Evolutionary conservation across 2,888 invertebrate species (phyloP), one percentile per base, ranked within the genome.

Genomic region (Bibio marci): DNA sequence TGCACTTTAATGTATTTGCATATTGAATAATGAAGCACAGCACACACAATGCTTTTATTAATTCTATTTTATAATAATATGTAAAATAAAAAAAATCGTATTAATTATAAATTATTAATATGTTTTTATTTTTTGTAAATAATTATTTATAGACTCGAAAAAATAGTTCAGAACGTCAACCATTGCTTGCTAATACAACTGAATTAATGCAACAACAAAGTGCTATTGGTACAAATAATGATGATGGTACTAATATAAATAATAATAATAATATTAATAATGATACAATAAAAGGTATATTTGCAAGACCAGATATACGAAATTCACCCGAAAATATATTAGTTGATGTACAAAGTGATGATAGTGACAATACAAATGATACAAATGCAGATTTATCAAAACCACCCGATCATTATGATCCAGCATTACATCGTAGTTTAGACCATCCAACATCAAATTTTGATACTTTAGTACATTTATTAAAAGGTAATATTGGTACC

Each of bases 391-490:
- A 22, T 28, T 28, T 5, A n/a, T 35, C 53, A 41, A 4, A 8
- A 8, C 22, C 22, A 22, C 8, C 49, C n/a, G 53, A 50, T 26
- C 51, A 52, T 44, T 66, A 65, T 46, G 66, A 78, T 55, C 80
- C 80, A 32, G 65, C 75, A 11, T 62, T 71, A 14, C 76, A 80
- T 54, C 66, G 82, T 49, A 67, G 71, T 41, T 58, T 82, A 48
- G 80, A 80, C 51, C 76, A 82, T 59, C 82, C 83, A 1, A 82
- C 83, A 4, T 80, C 82, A 46, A 87, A 81, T 62, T 67, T 76
- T 49, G 80, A 81, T 52, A 81, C 82, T 2, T 66, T 80, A 57
- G 73, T 80, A 47, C 79, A 79, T 55, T 62, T 80, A 44, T 59
- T 80, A 28, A 35, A 80, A 58, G 79, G 77, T 19, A 79, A 78